These are phyloP conservation scores for Catharus fuscescens DNA, from an alignment of 2,113 vertebrate genomes.

Conservation along the genomic window DNA sequence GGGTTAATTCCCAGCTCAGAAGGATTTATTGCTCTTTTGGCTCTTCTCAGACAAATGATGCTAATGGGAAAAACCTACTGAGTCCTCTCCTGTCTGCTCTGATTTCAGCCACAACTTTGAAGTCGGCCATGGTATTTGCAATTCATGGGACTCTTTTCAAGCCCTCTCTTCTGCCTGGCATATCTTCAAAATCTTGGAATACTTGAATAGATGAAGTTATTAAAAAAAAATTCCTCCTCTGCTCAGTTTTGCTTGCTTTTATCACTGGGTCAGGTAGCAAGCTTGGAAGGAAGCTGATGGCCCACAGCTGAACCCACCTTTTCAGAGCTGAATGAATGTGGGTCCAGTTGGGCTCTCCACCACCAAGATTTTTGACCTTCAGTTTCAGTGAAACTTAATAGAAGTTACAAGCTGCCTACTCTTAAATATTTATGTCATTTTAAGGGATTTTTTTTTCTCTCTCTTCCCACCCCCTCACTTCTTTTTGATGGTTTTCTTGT, in stretches of 20 bases:
- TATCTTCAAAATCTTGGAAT: neutral
- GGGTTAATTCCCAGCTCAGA: neutral
- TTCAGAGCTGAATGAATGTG: neutral
- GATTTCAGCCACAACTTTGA: neutral
- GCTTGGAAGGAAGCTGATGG: neutral
- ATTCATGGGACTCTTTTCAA: neutral
- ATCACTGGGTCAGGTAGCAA: neutral
- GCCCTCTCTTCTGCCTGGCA: neutral
- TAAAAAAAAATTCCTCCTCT: neutral
- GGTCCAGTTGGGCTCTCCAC: neutral
- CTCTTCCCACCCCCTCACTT: fast-evolving
- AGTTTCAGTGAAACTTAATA: neutral
- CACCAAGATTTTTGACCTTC: neutral
- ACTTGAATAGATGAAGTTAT: neutral
- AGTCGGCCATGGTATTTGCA: fast-evolving
- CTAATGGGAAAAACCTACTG: neutral
- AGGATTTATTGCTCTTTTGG: neutral
- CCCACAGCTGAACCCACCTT: neutral
- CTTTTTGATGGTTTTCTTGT: neutral
- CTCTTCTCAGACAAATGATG: neutral
- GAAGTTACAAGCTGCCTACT: neutral
- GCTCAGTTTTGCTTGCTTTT: neutral
- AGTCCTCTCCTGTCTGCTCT: neutral
- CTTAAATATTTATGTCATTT: neutral
- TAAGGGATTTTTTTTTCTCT: neutral